Base-by-base conservation (phyloP, 2,113 vertebrate genomes). In the Vidua chalybeata region DNA sequence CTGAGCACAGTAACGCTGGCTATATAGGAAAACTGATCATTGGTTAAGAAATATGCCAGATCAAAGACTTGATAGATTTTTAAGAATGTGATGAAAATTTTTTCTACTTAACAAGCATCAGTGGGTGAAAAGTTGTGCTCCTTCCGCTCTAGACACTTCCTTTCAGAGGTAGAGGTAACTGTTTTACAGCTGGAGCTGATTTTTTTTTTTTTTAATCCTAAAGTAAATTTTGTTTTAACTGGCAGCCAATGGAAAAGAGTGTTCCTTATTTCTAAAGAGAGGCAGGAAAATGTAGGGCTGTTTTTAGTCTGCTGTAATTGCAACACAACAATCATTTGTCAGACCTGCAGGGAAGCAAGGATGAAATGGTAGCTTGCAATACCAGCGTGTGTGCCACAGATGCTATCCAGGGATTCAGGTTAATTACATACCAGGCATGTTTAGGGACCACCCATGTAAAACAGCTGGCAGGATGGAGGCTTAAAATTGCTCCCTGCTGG, bases 391-490 rank as follows among this genome's bases (percentile, higher is more conserved):
- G 48, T 62, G 74, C 82, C 91, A 78, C 93, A 96, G 84, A 90
- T 95, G 89, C 79, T 90, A 73, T 68, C 71, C 55, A 78, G 91
- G 81, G 91, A 96, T 80, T 80, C 91, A 95, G 87, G 87, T 96
- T 94, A 94, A 96, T 96, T 90, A 81, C 81, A 84, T 84, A 94
- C 69, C 81, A 90, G 78, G 18, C 81, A 62, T 81, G 55, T 67
- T 77, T 76, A 89, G 89, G 33, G 91, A 94, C 87, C 93, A 97
- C 94, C 94, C 93, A 76, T 91, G 84, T 75, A 79, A 94, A 94
- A 48, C 95, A 95, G 93, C 89, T 93, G 87, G 61, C 62, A 94
- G 56, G 66, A 91, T 66, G 54, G 62, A 91, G 67, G 64, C 48
- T 90, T 96, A 89, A 94, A 95, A 95, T 68, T 84, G 46, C 55